phyloP scores from a whole-genome alignment of 2,797 vertebrate genomes.

The Denticeps clupeoides region DNA sequence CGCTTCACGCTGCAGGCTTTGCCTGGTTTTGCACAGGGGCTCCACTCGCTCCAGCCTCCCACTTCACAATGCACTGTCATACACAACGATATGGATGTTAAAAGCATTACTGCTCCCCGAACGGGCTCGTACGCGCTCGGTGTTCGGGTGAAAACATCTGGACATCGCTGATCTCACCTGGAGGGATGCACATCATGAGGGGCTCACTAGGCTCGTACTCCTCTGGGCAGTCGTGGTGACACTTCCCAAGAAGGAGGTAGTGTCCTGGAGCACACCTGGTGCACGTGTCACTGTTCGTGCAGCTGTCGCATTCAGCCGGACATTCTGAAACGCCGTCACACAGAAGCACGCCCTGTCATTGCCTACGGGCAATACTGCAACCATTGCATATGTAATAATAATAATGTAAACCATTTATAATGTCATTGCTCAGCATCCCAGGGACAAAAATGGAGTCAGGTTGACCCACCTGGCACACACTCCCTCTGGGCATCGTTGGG shows the following conservation, averaged over 20 bases:
- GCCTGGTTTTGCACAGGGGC: conserved; percentile 75
- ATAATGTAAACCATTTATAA: neutral
- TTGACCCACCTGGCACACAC: conserved; percentile 65
- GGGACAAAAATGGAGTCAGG: neutral
- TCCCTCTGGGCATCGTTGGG: conserved; percentile 84
- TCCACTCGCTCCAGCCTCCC: conserved; percentile 86
- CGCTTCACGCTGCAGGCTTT: conserved; percentile 88
- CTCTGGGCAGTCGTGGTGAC: conserved; percentile 84
- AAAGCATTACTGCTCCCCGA: neutral
- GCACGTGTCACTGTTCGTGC: conserved; percentile 83
- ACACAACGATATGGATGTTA: neutral
- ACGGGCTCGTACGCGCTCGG: no score
- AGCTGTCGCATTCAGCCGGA: conserved; percentile 85
- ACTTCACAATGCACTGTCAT: conserved; percentile 84
- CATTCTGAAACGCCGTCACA: conserved; percentile 66
- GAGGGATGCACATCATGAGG: conserved; percentile 79
- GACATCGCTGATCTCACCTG: conserved; percentile 57
- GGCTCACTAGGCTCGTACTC: conserved; percentile 80
- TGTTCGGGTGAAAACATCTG: no score
- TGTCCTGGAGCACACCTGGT: conserved; percentile 78
- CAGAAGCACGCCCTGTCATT: neutral
- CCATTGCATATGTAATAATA: no score
- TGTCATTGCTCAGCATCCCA: no score
- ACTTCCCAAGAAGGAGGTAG: conserved; percentile 82
- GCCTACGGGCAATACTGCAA: conserved; percentile 1